phyloP scores from a whole-genome alignment of 2,888 invertebrate species.

The Eupithecia inturbata region DNA sequence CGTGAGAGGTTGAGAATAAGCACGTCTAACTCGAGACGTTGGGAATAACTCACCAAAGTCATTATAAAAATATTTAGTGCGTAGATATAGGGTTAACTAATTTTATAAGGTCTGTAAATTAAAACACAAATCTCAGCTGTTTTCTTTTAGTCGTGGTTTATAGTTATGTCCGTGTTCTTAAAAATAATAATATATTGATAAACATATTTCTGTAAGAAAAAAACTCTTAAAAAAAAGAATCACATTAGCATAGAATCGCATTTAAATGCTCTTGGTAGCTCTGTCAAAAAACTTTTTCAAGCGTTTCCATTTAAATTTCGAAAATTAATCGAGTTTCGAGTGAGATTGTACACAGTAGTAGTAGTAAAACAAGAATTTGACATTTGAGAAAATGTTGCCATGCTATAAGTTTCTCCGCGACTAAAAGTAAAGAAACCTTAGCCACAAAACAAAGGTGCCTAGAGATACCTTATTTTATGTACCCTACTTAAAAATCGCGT shows the following conservation, averaged over 20 bases:
- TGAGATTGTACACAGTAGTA: constrained; percentile 30
- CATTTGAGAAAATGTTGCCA: constrained; percentile 54
- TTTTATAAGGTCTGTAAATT: too few relatives aligned
- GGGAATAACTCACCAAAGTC: too few relatives aligned
- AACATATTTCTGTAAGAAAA: too few relatives aligned
- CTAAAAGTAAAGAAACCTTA: neutral
- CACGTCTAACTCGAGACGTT: too few relatives aligned
- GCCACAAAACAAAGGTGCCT: neutral
- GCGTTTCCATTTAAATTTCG: neutral
- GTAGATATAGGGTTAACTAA: neutral
- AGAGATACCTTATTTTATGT: neutral
- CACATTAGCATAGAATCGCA: too few relatives aligned
- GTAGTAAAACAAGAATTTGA: constrained; percentile 41
- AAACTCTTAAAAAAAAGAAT: too few relatives aligned
- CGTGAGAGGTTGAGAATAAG: too few relatives aligned
- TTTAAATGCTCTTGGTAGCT: too few relatives aligned
- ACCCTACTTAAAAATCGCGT: neutral
- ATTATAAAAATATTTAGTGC: neutral
- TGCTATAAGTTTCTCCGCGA: constrained; percentile 5
- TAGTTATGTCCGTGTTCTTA: too few relatives aligned
- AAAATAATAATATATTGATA: too few relatives aligned
- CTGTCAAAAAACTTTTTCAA: neutral
- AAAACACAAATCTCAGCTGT: too few relatives aligned
- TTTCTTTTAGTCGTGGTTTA: too few relatives aligned
- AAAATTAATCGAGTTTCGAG: constrained; percentile 30